A percentile compares a stretch with the other conserved stretches of the same genome.
Evolutionary conservation across 2,888 invertebrate genomes (phyloP).

Genomic region (Drosophila putrida): DNA sequence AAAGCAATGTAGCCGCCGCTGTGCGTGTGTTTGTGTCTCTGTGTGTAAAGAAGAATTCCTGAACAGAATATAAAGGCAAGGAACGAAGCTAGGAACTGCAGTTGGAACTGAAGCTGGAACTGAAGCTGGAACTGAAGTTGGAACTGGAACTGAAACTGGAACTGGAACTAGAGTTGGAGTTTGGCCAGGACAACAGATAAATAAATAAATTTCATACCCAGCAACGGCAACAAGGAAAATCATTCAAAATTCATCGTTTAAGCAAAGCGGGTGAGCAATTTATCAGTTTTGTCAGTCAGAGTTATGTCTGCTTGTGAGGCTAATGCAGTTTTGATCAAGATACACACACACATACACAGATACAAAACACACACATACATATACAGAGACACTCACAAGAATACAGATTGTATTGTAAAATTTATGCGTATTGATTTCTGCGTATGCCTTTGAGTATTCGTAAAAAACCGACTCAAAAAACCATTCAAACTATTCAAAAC

Average conservation of each 20-base stretch:
- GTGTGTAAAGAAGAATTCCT: conserved; percentile 33
- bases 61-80: conserved; percentile 22
- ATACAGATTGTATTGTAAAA: conserved; percentile 31
- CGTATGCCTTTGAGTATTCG: conserved; percentile 70
- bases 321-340: conserved; percentile 32
- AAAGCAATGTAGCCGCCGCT: conserved; percentile 63
- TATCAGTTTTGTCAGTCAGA: not conserved
- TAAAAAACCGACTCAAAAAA: not conserved
- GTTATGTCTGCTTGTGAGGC: not conserved
- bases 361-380: conserved; percentile 18
- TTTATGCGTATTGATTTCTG: conserved; percentile 70
- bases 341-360: conserved; percentile 22
- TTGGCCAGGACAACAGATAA: not conserved
- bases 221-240: conserved; percentile 61
- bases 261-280: conserved; percentile 81
- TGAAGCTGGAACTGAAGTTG: conserved; percentile 14
- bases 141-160: conserved; percentile 18
- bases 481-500: not conserved
- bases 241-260: conserved; percentile 84
- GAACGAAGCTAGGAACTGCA: conserved; percentile 2
- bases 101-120: conserved; percentile 10
- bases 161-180: conserved; percentile 7
- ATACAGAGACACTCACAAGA: conserved; percentile 14
- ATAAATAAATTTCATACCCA: conserved; percentile 50
- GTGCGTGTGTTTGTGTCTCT: conserved; percentile 35